Base-by-base conservation (phyloP, 1,140 invertebrate species). In the Thaumetopoea pityocampa region DNA sequence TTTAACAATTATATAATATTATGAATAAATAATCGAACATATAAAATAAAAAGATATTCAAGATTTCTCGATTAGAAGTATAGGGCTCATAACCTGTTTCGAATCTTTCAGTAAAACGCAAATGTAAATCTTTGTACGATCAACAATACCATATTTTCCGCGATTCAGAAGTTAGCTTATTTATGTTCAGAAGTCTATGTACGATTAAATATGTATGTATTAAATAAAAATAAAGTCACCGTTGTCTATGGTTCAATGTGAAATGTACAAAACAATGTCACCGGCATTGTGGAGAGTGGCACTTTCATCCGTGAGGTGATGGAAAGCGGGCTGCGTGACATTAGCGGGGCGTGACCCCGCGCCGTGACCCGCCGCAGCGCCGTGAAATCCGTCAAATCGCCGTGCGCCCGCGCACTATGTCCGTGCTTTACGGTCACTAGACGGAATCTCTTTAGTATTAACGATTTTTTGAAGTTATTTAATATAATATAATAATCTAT, bases 361-460 rank as follows among this genome's bases (percentile, higher is more conserved):
- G 48, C 51, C 72, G 73, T 77, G 78, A 78, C 78, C 73, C 60
- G 66, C 42, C 43, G 54, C 36, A 35, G 51, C 51, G 60, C 61
- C 72, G 72, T 79, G 78, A 70, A 79, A 82, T 71, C 63, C 73
- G 72, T 71, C 67, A 82, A 82, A 82, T 82, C 73, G 78, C 73
- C 78, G 78, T 82, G 78, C 67, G 69, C 63, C 58, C 54, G 68
- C 69, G 72, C 56, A 41, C 19, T 27, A 33, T 38, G 22, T 27
- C 45, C 48, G 69, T 69, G 67, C 54, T 55, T 51, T 73, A 76
- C 61, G 38, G 29, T 52, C 51, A 45, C 43, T 45, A 14, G 16
- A 5, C 10, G 15, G 29, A 16, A 5, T n/a, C 9, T 23, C 2
- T 61, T 68, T 68, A 64, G 8, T 43, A 4, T 1, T 2, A 24